A percentile compares a stretch with the other conserved stretches of the same genome.
Evolutionary conservation across 1,140 invertebrate genomes (phyloP).

Genomic region (Trigoniulus corallinus): DNA sequence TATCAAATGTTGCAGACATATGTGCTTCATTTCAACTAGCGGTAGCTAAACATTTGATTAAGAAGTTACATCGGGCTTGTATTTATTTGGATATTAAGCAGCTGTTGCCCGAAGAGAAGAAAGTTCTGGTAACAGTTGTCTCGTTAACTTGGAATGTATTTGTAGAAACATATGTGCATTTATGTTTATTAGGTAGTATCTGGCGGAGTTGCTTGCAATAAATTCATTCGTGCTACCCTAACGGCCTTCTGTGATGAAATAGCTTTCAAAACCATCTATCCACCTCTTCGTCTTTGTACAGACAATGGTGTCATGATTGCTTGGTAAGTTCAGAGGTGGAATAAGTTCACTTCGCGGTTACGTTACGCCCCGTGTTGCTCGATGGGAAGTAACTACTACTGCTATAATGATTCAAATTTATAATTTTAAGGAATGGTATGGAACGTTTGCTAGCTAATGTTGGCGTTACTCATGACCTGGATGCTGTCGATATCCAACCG

Average conservation of each 20-base stretch:
- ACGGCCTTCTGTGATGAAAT: slow-evolving; percentile 44
- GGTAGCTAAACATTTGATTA: slow-evolving; percentile 58
- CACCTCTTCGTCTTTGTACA: slow-evolving; percentile 74
- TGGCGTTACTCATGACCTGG: slow-evolving; percentile 26
- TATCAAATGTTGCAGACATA: slow-evolving; percentile 63
- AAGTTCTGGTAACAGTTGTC: slow-evolving; percentile 13
- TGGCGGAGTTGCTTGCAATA: slow-evolving; percentile 89
- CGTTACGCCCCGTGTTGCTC: no score
- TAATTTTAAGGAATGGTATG: slow-evolving; percentile 48
- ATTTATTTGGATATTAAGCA: slow-evolving; percentile 40
- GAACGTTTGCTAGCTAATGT: slow-evolving; percentile 39
- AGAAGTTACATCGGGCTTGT: slow-evolving; percentile 64
- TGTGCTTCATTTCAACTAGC: slow-evolving; percentile 68
- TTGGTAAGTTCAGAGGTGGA: slow-evolving; percentile 54
- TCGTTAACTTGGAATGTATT: not conserved
- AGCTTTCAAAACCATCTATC: slow-evolving; percentile 47
- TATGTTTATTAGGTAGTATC: slow-evolving; percentile 52
- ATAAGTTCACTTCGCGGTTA: no score
- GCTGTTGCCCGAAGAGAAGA: slow-evolving; percentile 12
- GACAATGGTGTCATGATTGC: slow-evolving; percentile 99
- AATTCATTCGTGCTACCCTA: slow-evolving; percentile 54
- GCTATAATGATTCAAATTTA: no score
- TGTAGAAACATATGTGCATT: not conserved
- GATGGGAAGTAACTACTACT: no score
- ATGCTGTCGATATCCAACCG: slow-evolving; percentile 19